Percentiles rank a stretch among this genome's conserved stretches.
These are phyloP conservation scores for Ochropacha duplaris DNA, from an alignment of 2,888 invertebrate genomes.

Conservation along the genomic window DNA sequence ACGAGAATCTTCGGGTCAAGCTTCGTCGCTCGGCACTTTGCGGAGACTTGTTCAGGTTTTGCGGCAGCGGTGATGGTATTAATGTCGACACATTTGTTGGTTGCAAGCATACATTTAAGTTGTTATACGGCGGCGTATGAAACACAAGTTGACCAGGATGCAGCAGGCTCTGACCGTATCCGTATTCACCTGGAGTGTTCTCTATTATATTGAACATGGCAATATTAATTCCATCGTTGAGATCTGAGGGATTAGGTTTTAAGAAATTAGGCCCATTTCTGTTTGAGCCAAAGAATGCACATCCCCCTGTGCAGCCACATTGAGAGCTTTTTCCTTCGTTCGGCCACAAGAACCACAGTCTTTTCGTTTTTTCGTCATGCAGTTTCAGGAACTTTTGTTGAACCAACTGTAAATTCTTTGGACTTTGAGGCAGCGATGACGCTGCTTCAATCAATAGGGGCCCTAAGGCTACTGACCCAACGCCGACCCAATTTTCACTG, in stretches of 20 bases:
- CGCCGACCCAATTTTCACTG: conserved; percentile 94
- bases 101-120: conserved; percentile 89
- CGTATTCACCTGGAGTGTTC: conserved; percentile 91
- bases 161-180: conserved; percentile 96
- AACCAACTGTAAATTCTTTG: conserved; percentile 88
- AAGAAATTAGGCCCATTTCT: conserved; percentile 94
- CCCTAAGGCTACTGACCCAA: conserved; percentile 94
- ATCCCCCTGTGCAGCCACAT: conserved; percentile 98
- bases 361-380: conserved; percentile 92
- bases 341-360: conserved; percentile 98
- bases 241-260: conserved; percentile 90
- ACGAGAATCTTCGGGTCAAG: conserved; percentile 75
- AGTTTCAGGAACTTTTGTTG: conserved; percentile 92
- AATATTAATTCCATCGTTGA: conserved; percentile 91
- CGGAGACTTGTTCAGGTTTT: conserved; percentile 67
- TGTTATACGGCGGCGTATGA: conserved; percentile 94
- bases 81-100: conserved; percentile 80
- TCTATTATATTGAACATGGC: conserved; percentile 89
- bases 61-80: conserved; percentile 73
- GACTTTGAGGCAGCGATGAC: conserved; percentile 89
- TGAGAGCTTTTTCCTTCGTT: conserved; percentile 86
- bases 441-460: conserved; percentile 95
- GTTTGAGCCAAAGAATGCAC: conserved; percentile 96
- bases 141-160: conserved; percentile 94
- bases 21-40: conserved; percentile 67